phyloP scores from a whole-genome alignment of 2,113 vertebrate species.

The Hyperoodon ampullatus region DNA sequence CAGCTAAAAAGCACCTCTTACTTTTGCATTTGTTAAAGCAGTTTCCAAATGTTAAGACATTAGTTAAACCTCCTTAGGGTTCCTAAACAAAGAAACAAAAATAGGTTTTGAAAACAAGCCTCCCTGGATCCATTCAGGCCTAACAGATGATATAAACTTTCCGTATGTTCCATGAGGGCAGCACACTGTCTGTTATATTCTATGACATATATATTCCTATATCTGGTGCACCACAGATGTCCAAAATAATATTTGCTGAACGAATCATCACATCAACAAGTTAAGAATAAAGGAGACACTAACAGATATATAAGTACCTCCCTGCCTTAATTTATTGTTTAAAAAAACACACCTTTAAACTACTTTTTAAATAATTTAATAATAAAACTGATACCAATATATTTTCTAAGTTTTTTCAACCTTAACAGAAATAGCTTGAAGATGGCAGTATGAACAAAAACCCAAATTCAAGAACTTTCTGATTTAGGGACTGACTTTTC shows the following conservation, averaged over 20 bases:
- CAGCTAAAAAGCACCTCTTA: not conserved
- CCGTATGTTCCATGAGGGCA: not conserved
- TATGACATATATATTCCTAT: not conserved
- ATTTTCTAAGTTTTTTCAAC: not conserved
- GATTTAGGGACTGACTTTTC: not conserved
- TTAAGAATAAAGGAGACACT: not conserved
- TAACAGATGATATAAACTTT: not conserved
- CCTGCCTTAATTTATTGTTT: not conserved
- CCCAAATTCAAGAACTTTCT: not conserved
- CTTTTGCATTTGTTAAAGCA: slow-evolving; percentile 6
- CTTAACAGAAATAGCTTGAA: not conserved
- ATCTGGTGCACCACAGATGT: not conserved
- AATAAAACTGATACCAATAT: not conserved
- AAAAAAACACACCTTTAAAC: slow-evolving; percentile 10
- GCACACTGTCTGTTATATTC: not conserved
- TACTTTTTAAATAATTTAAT: slow-evolving; percentile 9
- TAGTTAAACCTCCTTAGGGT: not conserved
- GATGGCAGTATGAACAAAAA: not conserved
- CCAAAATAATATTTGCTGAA: not conserved
- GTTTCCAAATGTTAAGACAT: not conserved
- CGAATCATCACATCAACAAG: not conserved
- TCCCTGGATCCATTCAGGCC: not conserved
- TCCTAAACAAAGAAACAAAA: slow-evolving; percentile 1
- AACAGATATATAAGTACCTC: not conserved
- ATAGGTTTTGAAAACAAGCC: not conserved